These are phyloP conservation scores for Melipona quadrifasciata DNA, from an alignment of 1,140 invertebrate species.

Conservation along the genomic window DNA sequence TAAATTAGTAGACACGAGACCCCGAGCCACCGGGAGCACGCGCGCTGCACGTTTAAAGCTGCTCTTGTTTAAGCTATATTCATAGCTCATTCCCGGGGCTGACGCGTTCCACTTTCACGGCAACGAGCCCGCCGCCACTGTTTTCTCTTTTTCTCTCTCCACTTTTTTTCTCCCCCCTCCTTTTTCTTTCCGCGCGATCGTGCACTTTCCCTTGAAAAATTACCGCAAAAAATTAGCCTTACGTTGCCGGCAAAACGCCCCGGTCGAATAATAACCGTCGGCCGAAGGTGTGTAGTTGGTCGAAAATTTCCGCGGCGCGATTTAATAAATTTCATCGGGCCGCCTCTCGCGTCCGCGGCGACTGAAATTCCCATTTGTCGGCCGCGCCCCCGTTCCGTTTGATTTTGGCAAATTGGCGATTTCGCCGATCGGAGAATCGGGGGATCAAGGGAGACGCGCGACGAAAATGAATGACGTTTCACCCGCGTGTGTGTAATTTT, in stretches of 20 bases:
- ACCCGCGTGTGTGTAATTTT: neutral
- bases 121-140: neutral
- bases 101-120: neutral
- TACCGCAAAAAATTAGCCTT: neutral
- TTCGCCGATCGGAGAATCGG: neutral
- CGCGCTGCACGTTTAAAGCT: slow-evolving; percentile 15
- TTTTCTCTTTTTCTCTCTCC: neutral
- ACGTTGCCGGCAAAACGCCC: too few relatives aligned
- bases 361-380: slow-evolving; percentile 12
- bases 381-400: neutral
- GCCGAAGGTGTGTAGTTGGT: too few relatives aligned
- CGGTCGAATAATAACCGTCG: neutral
- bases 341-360: too few relatives aligned
- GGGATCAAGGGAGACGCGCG: neutral
- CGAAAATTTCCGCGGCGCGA: neutral
- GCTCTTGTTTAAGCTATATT: slow-evolving; percentile 35
- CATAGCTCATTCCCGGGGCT: slow-evolving; percentile 28
- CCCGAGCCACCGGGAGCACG: neutral
- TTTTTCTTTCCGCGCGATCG: slow-evolving; percentile 13
- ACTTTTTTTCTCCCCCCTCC: neutral
- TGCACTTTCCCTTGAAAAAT: slow-evolving; percentile 1
- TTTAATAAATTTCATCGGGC: slow-evolving; percentile 7
- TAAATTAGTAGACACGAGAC: slow-evolving; percentile 56
- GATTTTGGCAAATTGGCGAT: neutral
- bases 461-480: neutral